Evolutionary conservation across 2,888 invertebrate species (phyloP).

Genomic region (Proisotoma minuta): DNA sequence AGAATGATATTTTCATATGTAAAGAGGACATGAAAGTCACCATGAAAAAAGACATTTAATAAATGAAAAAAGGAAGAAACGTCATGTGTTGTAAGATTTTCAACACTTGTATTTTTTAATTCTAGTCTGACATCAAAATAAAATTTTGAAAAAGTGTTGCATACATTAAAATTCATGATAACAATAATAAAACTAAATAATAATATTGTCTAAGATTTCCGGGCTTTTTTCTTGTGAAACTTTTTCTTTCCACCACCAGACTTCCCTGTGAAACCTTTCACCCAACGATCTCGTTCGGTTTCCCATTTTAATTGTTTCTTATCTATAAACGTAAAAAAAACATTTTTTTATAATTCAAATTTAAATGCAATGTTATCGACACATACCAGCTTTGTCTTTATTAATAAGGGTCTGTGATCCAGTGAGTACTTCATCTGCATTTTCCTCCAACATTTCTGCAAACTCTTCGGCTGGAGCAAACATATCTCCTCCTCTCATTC

Average conservation of each 20-base stretch:
- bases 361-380: constrained; percentile 15
- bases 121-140: too few species aligned
- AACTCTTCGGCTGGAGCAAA: constrained; percentile 83
- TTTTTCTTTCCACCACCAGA: constrained; percentile 25
- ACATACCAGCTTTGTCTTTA: constrained; percentile 68
- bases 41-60: constrained; percentile 13
- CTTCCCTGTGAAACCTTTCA: constrained; percentile 50
- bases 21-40: constrained; percentile 10
- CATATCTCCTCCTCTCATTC: constrained; percentile 28
- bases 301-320: constrained; percentile 78
- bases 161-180: too few species aligned
- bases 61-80: too few species aligned
- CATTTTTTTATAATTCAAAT: constrained; percentile 27
- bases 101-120: too few species aligned
- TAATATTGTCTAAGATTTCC: too few species aligned
- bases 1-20: neutral
- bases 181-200: too few species aligned
- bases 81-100: too few species aligned
- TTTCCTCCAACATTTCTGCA: constrained; percentile 78
- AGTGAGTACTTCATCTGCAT: constrained; percentile 57
- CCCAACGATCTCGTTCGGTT: constrained; percentile 63
- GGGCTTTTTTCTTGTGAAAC: neutral
- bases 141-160: too few species aligned
- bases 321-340: constrained; percentile 50
- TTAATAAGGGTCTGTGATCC: constrained; percentile 52